These are phyloP conservation scores for Corythoichthys haematopterus DNA, from an alignment of 2,113 vertebrate genomes.

Conservation along the genomic window DNA sequence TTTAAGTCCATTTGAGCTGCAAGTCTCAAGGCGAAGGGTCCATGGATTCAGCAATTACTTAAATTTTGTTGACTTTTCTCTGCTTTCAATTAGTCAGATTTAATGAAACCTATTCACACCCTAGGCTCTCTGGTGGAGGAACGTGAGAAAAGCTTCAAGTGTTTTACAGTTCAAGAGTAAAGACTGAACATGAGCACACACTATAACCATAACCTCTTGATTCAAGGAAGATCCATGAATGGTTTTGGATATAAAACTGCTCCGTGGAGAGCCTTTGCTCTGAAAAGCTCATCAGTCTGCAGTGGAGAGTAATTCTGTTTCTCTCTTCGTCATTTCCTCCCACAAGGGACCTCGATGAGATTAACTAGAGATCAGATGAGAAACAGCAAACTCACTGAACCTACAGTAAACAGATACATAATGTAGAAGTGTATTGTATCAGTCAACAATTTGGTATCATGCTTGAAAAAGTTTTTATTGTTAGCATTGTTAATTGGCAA, in stretches of 20 bases:
- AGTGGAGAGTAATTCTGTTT: conserved; percentile 42
- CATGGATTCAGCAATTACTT: conserved; percentile 13
- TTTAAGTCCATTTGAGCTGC: conserved; percentile 22
- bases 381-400: conserved; percentile 43
- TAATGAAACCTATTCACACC: conserved; percentile 26
- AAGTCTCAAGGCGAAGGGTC: conserved; percentile 11
- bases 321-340: conserved; percentile 49
- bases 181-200: conserved; percentile 30
- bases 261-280: conserved; percentile 36
- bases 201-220: conserved; percentile 41
- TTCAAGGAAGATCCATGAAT: conserved; percentile 28
- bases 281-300: conserved; percentile 43
- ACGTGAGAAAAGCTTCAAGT: conserved; percentile 26
- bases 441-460: not conserved
- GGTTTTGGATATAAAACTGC: conserved; percentile 46
- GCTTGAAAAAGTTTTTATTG: not conserved
- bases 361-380: conserved; percentile 55
- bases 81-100: conserved; percentile 24
- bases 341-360: conserved; percentile 46
- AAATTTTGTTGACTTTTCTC: conserved; percentile 10
- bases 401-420: conserved; percentile 13
- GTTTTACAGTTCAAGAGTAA: conserved; percentile 30
- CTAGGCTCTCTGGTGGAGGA: conserved; percentile 16
- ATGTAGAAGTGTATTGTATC: not conserved
- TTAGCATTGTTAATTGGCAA: not conserved